These are phyloP conservation scores for Periplaneta americana DNA, from an alignment of 1,140 invertebrate species.

Conservation along the genomic window DNA sequence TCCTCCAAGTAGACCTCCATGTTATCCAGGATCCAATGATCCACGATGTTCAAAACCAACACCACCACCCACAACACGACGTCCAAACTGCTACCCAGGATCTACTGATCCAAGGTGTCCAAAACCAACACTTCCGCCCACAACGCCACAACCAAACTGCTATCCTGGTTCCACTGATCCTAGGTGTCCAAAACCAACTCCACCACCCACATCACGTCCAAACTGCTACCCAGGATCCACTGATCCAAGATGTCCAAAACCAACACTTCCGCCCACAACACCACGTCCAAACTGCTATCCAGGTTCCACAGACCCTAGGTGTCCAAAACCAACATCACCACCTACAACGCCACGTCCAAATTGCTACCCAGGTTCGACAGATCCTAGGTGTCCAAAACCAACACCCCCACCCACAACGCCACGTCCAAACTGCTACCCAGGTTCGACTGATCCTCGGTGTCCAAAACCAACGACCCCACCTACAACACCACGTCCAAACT, in stretches of 20 bases:
- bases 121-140: conserved; percentile 24
- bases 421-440: conserved; percentile 26
- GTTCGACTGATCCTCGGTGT: conserved; percentile 31
- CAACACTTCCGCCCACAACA: conserved; percentile 2
- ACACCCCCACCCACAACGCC: neutral
- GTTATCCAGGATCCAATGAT: conserved; percentile 33
- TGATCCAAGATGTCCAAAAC: conserved; percentile 23
- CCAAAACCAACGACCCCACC: conserved; percentile 22
- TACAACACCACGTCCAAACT: conserved; percentile 16
- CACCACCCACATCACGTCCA: conserved; percentile 21
- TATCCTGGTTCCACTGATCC: conserved; percentile 29
- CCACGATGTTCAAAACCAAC: conserved; percentile 19
- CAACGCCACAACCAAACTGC: conserved; percentile 26
- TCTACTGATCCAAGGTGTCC: conserved; percentile 34
- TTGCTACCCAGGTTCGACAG: conserved; percentile 25
- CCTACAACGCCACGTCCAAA: conserved; percentile 12
- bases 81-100: conserved; percentile 30
- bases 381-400: conserved; percentile 29
- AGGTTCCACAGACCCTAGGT: conserved; percentile 33
- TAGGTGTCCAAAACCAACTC: conserved; percentile 1
- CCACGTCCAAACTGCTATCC: conserved; percentile 26
- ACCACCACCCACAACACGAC: conserved; percentile 15
- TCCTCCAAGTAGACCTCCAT: conserved; percentile 22
- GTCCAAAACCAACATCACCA: conserved; percentile 25
- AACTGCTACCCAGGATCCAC: conserved; percentile 27